Base-by-base conservation (phyloP, 2,113 vertebrate genomes). In the Ibidorhyncha struthersii region DNA sequence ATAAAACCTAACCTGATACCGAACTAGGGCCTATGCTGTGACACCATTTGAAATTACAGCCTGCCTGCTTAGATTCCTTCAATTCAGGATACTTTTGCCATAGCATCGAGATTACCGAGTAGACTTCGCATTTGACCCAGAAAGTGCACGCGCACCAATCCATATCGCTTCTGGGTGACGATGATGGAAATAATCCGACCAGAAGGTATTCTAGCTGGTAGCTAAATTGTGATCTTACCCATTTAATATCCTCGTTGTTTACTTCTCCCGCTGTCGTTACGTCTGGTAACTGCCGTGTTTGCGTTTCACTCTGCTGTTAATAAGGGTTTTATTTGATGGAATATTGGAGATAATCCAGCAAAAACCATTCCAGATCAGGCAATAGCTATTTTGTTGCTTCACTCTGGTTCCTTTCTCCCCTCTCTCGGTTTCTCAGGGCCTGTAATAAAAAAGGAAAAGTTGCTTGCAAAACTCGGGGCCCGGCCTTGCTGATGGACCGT, bases 251-350 rank as follows among this genome's bases (percentile, higher is more conserved):
- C 63, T 86, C 2, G 2, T 52, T 81, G 65, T 86, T 94, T 83
- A 70, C 41, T 86, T 94, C 92, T 86, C 71, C 71, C 53, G 55
- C 40, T 80, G 49, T 38, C 27, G 47, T 66, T 84, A 90, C 2
- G 1, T 61, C 87, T 83, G 74, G 23, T 59, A 74, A 91, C 77
- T 84, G 69, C 65, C 3, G 4, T 67, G 50, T 70, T 93, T 91
- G 84, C 3, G 8, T 71, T 72, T 86, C 56, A 63, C 49, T 91
- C 43, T 73, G 41, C 62, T 61, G 40, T 74, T 88, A 86, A 53
- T 53, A 91, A 62, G 25, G 74, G 29, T 20, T 96, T 96, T 81
- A 90, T 89, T 45, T 86, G 67, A 86, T 86, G 74, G 79, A 84
- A 93, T 47, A 92, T 41, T 90, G 93, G 74, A 96, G 53, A 70